Evolutionary conservation across 2,888 invertebrate species (phyloP).

Genomic region (Candidula unifasciata): DNA sequence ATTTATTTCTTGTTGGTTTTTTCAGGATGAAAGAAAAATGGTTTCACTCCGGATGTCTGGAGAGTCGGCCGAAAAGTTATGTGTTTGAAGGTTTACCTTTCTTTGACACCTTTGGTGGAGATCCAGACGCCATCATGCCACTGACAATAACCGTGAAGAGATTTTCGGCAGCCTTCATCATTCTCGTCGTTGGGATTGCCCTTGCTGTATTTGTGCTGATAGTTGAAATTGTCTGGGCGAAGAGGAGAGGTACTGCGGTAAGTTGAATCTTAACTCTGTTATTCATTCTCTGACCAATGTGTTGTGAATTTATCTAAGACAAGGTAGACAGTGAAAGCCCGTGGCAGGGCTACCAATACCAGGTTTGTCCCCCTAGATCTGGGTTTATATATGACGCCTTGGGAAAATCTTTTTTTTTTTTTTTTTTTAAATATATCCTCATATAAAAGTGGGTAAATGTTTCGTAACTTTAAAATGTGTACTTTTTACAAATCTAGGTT

Average conservation of each 20-base stretch:
- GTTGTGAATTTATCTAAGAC: too few relatives aligned
- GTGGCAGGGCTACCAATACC: too few relatives aligned
- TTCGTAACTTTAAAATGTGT: too few relatives aligned
- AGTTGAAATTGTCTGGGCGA: constrained; percentile 46
- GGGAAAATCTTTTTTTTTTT: too few relatives aligned
- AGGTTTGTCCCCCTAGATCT: too few relatives aligned
- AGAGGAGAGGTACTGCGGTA: constrained; percentile 49
- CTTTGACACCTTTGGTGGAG: constrained; percentile 52
- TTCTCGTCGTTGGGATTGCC: constrained; percentile 44
- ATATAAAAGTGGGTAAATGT: too few relatives aligned
- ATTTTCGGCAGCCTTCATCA: constrained; percentile 52
- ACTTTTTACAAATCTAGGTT: too few relatives aligned
- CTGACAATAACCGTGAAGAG: constrained; percentile 48
- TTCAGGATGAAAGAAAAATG: constrained; percentile 51
- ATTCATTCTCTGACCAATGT: not conserved
- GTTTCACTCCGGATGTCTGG: constrained; percentile 46
- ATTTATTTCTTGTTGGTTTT: not conserved
- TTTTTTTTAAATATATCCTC: too few relatives aligned
- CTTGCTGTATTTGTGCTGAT: constrained; percentile 39
- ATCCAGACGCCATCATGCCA: constrained; percentile 49
- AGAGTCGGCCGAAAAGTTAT: constrained; percentile 37
- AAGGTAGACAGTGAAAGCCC: too few relatives aligned
- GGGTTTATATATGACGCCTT: too few relatives aligned
- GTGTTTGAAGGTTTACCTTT: constrained; percentile 52
- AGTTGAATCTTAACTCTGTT: constrained; percentile 4